Evolutionary conservation across 2,888 invertebrate genomes (phyloP).

Genomic region (Cheilosia variabilis): DNA sequence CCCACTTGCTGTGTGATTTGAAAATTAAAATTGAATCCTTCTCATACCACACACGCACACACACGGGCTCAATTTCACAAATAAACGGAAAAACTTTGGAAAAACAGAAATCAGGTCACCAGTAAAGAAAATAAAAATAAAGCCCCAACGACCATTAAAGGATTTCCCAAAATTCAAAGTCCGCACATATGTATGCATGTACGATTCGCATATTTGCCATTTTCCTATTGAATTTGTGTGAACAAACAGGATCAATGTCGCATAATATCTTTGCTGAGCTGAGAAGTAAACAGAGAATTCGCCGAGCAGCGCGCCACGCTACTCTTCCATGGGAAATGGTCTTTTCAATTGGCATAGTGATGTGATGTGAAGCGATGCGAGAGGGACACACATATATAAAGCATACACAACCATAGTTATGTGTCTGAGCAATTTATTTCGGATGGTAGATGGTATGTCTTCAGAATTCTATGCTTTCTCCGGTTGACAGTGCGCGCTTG

Average conservation of each 20-base stretch:
- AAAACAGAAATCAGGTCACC: constrained; percentile 63
- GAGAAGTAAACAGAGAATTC: constrained; percentile 62
- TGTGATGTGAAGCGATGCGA: constrained; percentile 50
- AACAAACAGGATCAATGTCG: constrained; percentile 63
- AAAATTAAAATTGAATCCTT: constrained; percentile 50
- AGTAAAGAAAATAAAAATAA: constrained; percentile 17
- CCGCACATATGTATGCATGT: not conserved
- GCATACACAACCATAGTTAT: not conserved
- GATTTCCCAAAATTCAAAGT: constrained; percentile 38
- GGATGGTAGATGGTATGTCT: not conserved
- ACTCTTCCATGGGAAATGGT: constrained; percentile 40
- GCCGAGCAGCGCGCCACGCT: constrained; percentile 15
- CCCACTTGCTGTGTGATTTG: constrained; percentile 8
- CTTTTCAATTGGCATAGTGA: constrained; percentile 52
- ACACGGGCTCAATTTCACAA: constrained; percentile 24
- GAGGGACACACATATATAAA: not conserved
- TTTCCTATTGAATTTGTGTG: not conserved
- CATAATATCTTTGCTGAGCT: constrained; percentile 63
- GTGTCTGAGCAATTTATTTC: constrained; percentile 46
- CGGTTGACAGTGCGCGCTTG: constrained; percentile 11
- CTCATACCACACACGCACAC: not conserved
- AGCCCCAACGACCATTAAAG: constrained; percentile 53
- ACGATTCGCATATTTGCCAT: not conserved
- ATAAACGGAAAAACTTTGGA: constrained; percentile 39
- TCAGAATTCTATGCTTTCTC: not conserved